Percentiles rank a stretch among this genome's conserved stretches.
Evolutionary conservation across 1,140 invertebrate species (phyloP).

Genomic region (Sinella curviseta): DNA sequence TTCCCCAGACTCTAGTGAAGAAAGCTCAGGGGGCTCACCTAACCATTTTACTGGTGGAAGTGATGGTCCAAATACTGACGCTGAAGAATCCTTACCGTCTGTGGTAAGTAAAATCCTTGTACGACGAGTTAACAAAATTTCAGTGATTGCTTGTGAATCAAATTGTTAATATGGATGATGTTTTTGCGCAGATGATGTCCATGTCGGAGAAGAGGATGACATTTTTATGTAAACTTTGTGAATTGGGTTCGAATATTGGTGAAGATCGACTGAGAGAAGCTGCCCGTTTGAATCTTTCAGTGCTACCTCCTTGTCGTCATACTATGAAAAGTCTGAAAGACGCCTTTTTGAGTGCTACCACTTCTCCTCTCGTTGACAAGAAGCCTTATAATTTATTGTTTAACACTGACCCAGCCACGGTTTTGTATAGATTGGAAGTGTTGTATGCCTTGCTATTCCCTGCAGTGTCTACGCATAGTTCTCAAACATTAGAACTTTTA

Average conservation of each 20-base stretch:
- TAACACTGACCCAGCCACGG: slow-evolving; percentile 65
- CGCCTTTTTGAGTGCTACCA: slow-evolving; percentile 54
- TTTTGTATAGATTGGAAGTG: slow-evolving; percentile 74
- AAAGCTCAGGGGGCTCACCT: slow-evolving; percentile 85
- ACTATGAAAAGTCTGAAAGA: slow-evolving; percentile 68
- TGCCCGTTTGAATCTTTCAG: slow-evolving; percentile 79
- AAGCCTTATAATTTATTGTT: slow-evolving; percentile 46
- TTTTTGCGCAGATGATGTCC: slow-evolving; percentile 69
- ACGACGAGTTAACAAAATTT: background rate
- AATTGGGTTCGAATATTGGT: slow-evolving; percentile 78
- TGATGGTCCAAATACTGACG: slow-evolving; percentile 74
- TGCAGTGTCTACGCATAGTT: slow-evolving; percentile 75
- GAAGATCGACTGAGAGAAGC: slow-evolving; percentile 80
- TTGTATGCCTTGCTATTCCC: slow-evolving; percentile 90
- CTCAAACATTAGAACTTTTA: slow-evolving; percentile 83
- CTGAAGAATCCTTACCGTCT: slow-evolving; percentile 85
- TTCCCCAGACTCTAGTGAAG: slow-evolving; percentile 82
- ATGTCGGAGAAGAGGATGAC: slow-evolving; percentile 76
- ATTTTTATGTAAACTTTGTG: slow-evolving; percentile 88
- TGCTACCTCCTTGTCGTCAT: slow-evolving; percentile 82
- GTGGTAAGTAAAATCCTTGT: slow-evolving; percentile 67
- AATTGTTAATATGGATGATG: slow-evolving; percentile 15
- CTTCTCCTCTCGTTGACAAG: slow-evolving; percentile 35
- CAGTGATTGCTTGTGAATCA: too few relatives aligned
- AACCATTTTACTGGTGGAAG: slow-evolving; percentile 65